Evolutionary conservation across 2,797 vertebrate species (phyloP).

Genomic region (Aeoliscus strigatus): DNA sequence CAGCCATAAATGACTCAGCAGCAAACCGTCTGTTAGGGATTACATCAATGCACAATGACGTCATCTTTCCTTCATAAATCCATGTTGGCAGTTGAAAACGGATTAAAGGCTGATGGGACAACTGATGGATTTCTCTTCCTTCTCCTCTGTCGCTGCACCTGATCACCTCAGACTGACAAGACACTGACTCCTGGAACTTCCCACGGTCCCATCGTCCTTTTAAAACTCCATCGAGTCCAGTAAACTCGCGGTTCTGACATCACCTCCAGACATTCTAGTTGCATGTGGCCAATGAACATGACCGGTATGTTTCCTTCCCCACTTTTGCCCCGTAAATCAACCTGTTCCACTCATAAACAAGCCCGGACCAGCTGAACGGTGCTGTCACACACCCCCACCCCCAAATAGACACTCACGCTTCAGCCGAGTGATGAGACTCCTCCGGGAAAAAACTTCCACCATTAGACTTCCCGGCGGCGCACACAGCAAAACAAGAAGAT

Average conservation of each 20-base stretch:
- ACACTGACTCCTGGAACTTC: no score
- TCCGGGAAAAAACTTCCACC: slow-evolving; percentile 25
- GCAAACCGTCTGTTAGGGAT: slow-evolving; percentile 61
- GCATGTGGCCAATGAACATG: slow-evolving; percentile 22
- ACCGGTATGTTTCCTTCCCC: slow-evolving; percentile 17
- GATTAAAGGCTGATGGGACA: slow-evolving; percentile 31
- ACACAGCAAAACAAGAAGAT: background rate
- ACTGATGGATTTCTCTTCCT: no score
- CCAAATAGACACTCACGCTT: slow-evolving; percentile 56
- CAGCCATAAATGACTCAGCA: slow-evolving; percentile 57
- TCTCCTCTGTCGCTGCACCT: slow-evolving; percentile 8
- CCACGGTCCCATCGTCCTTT: slow-evolving; percentile 15
- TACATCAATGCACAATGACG: slow-evolving; percentile 58
- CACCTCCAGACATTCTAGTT: slow-evolving; percentile 1
- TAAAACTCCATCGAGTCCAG: slow-evolving; percentile 17
- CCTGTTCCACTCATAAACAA: slow-evolving; percentile 54
- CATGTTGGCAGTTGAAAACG: slow-evolving; percentile 40
- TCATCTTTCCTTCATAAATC: slow-evolving; percentile 59
- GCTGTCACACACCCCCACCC: slow-evolving; percentile 70
- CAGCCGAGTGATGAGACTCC: slow-evolving; percentile 33
- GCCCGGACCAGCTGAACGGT: slow-evolving; percentile 50
- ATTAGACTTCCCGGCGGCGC: slow-evolving; percentile 20
- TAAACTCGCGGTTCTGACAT: slow-evolving; percentile 10
- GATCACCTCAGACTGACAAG: background rate
- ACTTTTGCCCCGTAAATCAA: slow-evolving; percentile 22